Evolutionary conservation across 2,888 invertebrate species (phyloP), one percentile per base, ranked within the genome.

Genomic region (Anticlea derivata): DNA sequence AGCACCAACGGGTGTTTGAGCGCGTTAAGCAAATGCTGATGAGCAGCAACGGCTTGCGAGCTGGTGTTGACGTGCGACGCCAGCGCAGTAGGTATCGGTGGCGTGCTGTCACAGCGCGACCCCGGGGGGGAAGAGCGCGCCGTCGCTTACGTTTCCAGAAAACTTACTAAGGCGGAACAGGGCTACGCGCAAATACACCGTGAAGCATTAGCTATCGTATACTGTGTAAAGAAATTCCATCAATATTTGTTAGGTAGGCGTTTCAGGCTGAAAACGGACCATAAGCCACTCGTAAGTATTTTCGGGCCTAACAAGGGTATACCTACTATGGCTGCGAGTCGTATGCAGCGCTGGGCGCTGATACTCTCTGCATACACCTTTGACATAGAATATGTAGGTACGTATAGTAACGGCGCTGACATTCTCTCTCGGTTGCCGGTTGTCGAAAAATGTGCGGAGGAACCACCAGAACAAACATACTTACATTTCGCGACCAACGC

Each of bases 101-200:
- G 26, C 10, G 33, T 33, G 17, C 8, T 39, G 26, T 27, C 39
- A n/a, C 39, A 39, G 39, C 20, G 27, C 29, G 10, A 10, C 1
- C 6, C 8, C 1, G 17, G 5, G 11, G 45, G 61, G 11, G 65
- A 62, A 20, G 47, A 47, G 27, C 47, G 47, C 4, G 63, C 65
- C 5, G 50, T 68, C 1, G 60, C 59, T 0, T 71, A 57, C 34
- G 60, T 51, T 2, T 68, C 66, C 3, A 54, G 67, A 2, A 53
- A 63, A 1, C 51, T 71, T 0, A 54, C 50, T 0, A 41, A 13
- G 1, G 55, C 64, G 0, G 69, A 71, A 35, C 55, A 53, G 8
- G 53, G 60, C 5, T 72, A 73, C 33, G 52, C 53, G 0, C 60
- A 63, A 23, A 44, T 55, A 29, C 53, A 60, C 23, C 29, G 38